Conservation (phyloP, 2,888 invertebrate species). For the Epistrophella euchroma region DNA sequence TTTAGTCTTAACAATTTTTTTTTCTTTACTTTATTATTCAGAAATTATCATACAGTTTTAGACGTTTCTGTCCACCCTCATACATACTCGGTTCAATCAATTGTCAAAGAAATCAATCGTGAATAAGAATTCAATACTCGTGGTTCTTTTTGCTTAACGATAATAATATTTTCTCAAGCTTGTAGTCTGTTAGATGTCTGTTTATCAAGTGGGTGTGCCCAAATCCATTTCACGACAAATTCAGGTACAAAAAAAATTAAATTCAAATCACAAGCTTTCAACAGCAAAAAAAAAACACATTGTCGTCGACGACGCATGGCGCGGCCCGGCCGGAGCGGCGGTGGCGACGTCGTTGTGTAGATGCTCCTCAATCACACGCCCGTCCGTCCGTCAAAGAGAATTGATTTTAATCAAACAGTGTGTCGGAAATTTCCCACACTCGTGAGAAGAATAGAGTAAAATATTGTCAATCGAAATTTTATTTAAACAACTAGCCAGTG, state of each 20-base stretch:
- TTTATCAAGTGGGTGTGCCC: constrained; percentile 58
- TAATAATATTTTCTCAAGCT: constrained; percentile 41
- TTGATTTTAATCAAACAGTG: constrained; percentile 61
- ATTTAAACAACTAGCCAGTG: not conserved
- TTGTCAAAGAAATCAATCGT: constrained; percentile 5
- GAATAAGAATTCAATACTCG: too few species aligned
- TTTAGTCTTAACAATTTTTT: not conserved
- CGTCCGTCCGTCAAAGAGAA: constrained; percentile 51
- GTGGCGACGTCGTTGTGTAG: not conserved
- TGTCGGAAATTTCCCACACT: constrained; percentile 63
- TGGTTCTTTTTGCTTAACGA: not conserved
- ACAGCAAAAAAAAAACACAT: constrained; percentile 31
- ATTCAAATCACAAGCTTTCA: constrained; percentile 68
- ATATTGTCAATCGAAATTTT: not conserved
- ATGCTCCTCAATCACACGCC: constrained; percentile 56
- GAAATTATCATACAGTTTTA: constrained; percentile 11
- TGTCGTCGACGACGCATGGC: constrained; percentile 23
- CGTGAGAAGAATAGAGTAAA: constrained; percentile 15
- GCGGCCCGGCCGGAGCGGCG: not conserved
- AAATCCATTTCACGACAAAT: constrained; percentile 15
- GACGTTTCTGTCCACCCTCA: constrained; percentile 20
- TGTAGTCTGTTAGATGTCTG: constrained; percentile 45
- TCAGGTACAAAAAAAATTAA: constrained; percentile 15
- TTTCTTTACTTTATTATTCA: not conserved
- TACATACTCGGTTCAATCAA: constrained; percentile 27